A percentile compares a stretch with the other conserved stretches of the same genome.
phyloP scores from a whole-genome alignment of 2,113 vertebrate genomes.

The Paraplagusia blochii region DNA sequence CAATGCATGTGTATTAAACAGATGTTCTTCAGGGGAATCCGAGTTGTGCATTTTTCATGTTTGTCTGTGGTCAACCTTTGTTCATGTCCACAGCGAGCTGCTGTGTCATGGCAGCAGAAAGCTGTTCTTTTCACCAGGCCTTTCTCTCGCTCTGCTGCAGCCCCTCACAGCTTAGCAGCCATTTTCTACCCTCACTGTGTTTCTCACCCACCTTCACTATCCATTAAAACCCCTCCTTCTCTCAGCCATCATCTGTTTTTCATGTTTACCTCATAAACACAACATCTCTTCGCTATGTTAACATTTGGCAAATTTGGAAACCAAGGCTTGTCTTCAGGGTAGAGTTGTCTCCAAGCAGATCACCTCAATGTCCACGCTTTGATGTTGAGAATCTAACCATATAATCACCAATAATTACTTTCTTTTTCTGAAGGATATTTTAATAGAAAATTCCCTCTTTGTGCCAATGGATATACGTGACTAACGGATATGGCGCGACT shows the following conservation, averaged over 20 bases:
- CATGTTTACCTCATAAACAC: background rate
- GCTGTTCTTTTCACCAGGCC: constrained; percentile 56
- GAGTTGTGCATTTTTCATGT: constrained; percentile 43
- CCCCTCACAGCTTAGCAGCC: constrained; percentile 61
- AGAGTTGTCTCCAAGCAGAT: constrained; percentile 2
- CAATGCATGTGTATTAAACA: constrained; percentile 57
- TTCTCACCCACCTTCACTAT: constrained; percentile 34
- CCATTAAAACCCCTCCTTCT: constrained; percentile 22
- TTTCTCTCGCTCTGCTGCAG: constrained; percentile 54
- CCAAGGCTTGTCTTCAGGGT: constrained; percentile 34
- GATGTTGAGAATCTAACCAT: too few species aligned
- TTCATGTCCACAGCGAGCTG: constrained; percentile 37
- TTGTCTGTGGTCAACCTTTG: constrained; percentile 42
- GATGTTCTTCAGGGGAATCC: constrained; percentile 20
- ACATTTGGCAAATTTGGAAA: constrained; percentile 14
- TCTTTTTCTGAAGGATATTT: too few species aligned
- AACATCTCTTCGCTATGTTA: background rate
- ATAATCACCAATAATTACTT: too few species aligned
- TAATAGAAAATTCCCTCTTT: too few species aligned
- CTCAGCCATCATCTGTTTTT: background rate
- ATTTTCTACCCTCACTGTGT: constrained; percentile 51
- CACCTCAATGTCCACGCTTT: too few species aligned
- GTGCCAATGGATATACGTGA: too few species aligned
- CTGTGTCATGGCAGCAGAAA: constrained; percentile 51
- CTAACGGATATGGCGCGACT: too few species aligned